These are phyloP conservation scores for Neuroterus valhalla DNA, from an alignment of 1,140 invertebrate species.

Conservation along the genomic window DNA sequence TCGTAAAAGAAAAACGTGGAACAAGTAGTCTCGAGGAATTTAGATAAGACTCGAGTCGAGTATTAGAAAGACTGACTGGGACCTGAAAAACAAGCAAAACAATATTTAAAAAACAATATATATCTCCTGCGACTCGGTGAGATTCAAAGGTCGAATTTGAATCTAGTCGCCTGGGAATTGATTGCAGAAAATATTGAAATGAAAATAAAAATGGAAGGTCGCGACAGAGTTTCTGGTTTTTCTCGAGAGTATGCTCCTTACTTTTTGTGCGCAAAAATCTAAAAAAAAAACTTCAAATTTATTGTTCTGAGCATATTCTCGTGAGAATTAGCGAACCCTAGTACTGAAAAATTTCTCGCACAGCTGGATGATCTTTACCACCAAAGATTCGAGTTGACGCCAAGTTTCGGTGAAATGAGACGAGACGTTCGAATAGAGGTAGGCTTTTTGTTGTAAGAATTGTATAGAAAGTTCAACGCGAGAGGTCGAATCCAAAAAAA, in stretches of 20 bases:
- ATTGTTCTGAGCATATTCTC: too few species aligned
- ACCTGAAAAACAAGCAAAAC: constrained; percentile 11
- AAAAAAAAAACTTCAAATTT: too few species aligned
- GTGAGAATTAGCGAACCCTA: not conserved
- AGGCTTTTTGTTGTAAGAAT: constrained; percentile 19
- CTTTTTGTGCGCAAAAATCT: too few species aligned
- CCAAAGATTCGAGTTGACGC: constrained; percentile 20
- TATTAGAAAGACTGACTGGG: constrained; percentile 7
- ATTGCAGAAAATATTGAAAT: not conserved
- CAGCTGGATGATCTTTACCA: constrained; percentile 14
- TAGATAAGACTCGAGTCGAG: not conserved
- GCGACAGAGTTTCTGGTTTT: too few species aligned
- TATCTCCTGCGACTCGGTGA: not conserved
- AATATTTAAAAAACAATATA: not conserved
- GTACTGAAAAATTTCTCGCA: constrained; percentile 13
- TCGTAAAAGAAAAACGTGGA: constrained; percentile 16
- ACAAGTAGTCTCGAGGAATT: not conserved
- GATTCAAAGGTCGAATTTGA: not conserved
- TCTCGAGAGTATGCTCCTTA: too few species aligned
- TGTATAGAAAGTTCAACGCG: not conserved
- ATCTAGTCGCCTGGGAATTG: constrained; percentile 23
- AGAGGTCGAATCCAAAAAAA: not conserved
- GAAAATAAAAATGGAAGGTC: too few species aligned
- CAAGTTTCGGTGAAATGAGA: constrained; percentile 12
- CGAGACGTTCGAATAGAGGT: not conserved